Percentiles rank a stretch among this genome's conserved stretches.
phyloP scores from a whole-genome alignment of 2,113 vertebrate species.

The Sitta europaea region DNA sequence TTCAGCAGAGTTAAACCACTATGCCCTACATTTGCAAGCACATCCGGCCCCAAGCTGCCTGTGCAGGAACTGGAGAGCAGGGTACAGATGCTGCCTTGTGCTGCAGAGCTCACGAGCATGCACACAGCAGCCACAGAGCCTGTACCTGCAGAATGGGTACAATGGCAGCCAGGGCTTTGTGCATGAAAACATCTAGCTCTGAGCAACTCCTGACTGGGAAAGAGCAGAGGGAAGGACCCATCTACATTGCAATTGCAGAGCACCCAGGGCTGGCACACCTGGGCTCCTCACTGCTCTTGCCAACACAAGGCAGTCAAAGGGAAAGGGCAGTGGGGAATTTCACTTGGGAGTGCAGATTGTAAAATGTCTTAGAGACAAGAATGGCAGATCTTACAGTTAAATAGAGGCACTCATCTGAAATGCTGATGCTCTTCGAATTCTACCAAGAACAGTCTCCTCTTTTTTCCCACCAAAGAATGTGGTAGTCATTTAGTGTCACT shows the following conservation, averaged over 20 bases:
- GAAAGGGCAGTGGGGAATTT: background rate
- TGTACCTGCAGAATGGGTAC: accelerated
- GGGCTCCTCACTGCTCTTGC: background rate
- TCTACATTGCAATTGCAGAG: background rate
- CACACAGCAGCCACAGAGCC: background rate
- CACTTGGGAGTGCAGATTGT: background rate
- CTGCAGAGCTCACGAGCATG: background rate
- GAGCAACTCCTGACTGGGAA: background rate
- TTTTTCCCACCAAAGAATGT: background rate
- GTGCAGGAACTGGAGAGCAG: background rate
- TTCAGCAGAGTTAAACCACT: background rate
- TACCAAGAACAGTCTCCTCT: background rate
- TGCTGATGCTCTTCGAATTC: background rate
- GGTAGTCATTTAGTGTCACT: background rate
- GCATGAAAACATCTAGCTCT: background rate
- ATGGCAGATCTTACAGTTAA: background rate
- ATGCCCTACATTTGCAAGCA: background rate
- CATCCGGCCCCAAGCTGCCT: background rate
- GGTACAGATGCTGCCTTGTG: background rate
- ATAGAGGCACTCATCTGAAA: background rate
- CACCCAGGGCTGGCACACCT: background rate
- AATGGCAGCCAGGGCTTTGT: background rate
- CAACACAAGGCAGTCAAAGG: background rate
- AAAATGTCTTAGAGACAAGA: background rate
- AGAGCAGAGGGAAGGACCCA: background rate